Evolutionary conservation across 2,113 vertebrate species (phyloP).

Genomic region (Chloropsis hardwickii): DNA sequence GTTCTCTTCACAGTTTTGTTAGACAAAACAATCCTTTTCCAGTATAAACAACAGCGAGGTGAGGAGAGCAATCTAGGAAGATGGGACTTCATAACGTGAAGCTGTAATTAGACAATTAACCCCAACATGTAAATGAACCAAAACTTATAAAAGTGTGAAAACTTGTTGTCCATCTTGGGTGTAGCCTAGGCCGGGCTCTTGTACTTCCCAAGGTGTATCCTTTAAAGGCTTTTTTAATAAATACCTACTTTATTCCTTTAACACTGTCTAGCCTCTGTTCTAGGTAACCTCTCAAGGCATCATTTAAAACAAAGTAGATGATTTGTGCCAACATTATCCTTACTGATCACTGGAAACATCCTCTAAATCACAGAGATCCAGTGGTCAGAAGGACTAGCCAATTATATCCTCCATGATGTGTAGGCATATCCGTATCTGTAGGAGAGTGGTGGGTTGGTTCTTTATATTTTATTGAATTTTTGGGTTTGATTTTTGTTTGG

Average conservation of each 20-base stretch:
- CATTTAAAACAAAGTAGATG: background rate
- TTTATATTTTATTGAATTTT: background rate
- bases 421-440: background rate
- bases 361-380: background rate
- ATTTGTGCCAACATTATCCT: background rate
- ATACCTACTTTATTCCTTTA: background rate
- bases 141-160: background rate
- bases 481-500: background rate
- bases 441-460: background rate
- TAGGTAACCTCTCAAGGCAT: background rate
- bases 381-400: background rate
- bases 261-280: background rate
- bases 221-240: background rate
- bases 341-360: background rate
- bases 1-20: background rate
- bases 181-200: fast-evolving
- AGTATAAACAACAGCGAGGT: fast-evolving
- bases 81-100: background rate
- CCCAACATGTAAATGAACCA: background rate
- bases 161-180: fast-evolving
- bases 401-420: fast-evolving
- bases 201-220: too few species aligned
- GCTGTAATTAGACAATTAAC: background rate
- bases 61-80: background rate
- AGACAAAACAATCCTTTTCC: background rate